Evolutionary conservation across 2,888 invertebrate genomes (phyloP).

Genomic region (Lagria hirta): DNA sequence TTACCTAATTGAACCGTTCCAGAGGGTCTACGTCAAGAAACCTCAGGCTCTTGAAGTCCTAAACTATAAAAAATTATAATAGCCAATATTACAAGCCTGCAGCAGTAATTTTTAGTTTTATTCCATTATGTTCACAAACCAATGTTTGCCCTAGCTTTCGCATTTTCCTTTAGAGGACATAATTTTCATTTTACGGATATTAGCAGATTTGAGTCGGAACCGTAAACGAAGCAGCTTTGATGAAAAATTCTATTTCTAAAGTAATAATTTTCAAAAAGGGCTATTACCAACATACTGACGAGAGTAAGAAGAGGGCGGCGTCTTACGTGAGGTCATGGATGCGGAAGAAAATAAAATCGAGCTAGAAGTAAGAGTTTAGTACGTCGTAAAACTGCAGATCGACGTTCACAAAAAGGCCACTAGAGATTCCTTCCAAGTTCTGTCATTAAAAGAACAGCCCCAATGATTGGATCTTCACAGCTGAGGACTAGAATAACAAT

Average conservation of each 20-base stretch:
- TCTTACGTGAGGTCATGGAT: conserved; percentile 45
- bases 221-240: conserved; percentile 24
- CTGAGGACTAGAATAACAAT: conserved; percentile 44
- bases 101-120: no score
- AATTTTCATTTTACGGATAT: conserved; percentile 21
- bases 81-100: no score
- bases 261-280: conserved; percentile 38
- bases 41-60: no score
- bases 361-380: conserved; percentile 41
- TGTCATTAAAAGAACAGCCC: conserved; percentile 46
- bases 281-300: conserved; percentile 30
- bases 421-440: conserved; percentile 46
- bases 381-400: conserved; percentile 46
- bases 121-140: no score
- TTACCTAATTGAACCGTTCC: no score
- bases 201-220: conserved; percentile 14
- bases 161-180: no score
- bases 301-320: conserved; percentile 32
- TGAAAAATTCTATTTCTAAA: conserved; percentile 36
- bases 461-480: conserved; percentile 47
- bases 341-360: conserved; percentile 44
- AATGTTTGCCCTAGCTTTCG: no score
- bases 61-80: no score
- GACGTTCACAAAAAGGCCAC: conserved; percentile 42
- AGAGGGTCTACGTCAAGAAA: no score